A percentile compares a stretch with the other conserved stretches of the same genome.
Conservation (phyloP, 1,140 invertebrate species). For the Ladona fulva region DNA sequence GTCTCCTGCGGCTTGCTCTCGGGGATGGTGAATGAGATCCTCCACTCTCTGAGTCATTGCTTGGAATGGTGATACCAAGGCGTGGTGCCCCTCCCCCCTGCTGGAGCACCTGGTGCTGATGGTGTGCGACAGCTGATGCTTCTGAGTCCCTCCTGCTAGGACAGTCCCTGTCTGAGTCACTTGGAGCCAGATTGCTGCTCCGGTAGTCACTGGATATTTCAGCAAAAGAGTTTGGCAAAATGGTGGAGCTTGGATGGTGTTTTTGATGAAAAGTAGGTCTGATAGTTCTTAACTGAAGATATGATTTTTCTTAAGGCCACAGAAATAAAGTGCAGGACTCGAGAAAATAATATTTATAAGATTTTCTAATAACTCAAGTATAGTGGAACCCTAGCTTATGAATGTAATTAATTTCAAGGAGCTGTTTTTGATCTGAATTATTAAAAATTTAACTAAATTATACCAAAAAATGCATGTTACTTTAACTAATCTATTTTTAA, state of each 20-base stretch:
- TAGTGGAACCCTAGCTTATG: too few species aligned
- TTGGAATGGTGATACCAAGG: constrained; percentile 54
- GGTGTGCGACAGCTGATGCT: constrained; percentile 33
- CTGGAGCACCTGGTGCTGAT: constrained; percentile 28
- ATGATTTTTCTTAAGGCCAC: too few species aligned
- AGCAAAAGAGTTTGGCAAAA: background rate
- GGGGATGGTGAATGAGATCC: constrained; percentile 79
- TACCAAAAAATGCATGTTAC: too few species aligned
- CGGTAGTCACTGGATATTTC: constrained; percentile 68
- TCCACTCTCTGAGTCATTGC: constrained; percentile 75
- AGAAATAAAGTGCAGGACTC: too few species aligned
- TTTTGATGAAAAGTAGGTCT: background rate
- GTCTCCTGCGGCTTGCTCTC: constrained; percentile 66
- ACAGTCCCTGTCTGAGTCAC: constrained; percentile 77
- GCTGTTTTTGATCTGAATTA: too few species aligned
- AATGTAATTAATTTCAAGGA: too few species aligned
- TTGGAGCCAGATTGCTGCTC: constrained; percentile 76
- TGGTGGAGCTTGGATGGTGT: background rate
- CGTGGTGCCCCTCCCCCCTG: constrained; percentile 36
- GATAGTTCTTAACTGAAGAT: too few species aligned
- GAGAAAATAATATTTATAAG: too few species aligned
- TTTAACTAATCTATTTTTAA: too few species aligned
- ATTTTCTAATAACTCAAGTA: too few species aligned
- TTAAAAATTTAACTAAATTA: too few species aligned
- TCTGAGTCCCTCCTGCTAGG: constrained; percentile 57